Conservation (phyloP, 2,888 invertebrate species). For the Drosophila cognata region DNA sequence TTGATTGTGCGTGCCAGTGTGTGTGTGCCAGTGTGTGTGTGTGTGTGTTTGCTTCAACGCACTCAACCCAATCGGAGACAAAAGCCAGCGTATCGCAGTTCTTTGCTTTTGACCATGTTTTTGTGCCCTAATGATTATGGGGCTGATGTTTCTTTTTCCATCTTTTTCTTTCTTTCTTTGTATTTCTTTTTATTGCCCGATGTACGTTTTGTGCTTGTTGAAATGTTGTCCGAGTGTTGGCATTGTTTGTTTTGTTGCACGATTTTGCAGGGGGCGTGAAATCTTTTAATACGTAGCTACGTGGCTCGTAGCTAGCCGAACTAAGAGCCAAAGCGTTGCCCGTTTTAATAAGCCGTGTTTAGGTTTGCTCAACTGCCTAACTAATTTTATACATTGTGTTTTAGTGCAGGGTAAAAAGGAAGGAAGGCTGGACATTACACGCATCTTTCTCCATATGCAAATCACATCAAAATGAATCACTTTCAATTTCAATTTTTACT, state of each 20-base stretch:
- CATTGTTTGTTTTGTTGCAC: constrained; percentile 64
- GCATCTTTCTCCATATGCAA: background rate
- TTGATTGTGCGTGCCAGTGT: constrained; percentile 20
- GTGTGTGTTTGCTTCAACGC: constrained; percentile 39
- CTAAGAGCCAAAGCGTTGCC: constrained; percentile 5
- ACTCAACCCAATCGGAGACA: constrained; percentile 58
- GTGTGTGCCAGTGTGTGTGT: background rate
- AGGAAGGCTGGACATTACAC: background rate
- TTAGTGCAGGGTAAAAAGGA: too few species aligned
- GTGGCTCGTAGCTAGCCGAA: background rate
- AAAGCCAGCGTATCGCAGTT: constrained; percentile 33
- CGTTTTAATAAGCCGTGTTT: constrained; percentile 51
- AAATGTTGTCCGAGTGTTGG: constrained; percentile 41
- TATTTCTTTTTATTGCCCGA: constrained; percentile 16
- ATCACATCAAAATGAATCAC: background rate
- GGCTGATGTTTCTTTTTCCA: constrained; percentile 40
- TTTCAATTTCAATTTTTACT: background rate
- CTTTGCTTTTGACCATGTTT: constrained; percentile 40
- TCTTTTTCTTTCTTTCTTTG: constrained; percentile 9
- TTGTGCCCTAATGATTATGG: constrained; percentile 75
- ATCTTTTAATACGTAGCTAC: constrained; percentile 33
- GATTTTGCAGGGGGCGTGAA: constrained; percentile 62
- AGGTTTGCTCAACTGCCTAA: constrained; percentile 48
- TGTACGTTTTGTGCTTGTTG: constrained; percentile 21
- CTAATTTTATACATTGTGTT: constrained; percentile 43